These are phyloP conservation scores for Psittacula cyanocephala DNA, from an alignment of 2,113 vertebrate genomes.

Conservation along the genomic window DNA sequence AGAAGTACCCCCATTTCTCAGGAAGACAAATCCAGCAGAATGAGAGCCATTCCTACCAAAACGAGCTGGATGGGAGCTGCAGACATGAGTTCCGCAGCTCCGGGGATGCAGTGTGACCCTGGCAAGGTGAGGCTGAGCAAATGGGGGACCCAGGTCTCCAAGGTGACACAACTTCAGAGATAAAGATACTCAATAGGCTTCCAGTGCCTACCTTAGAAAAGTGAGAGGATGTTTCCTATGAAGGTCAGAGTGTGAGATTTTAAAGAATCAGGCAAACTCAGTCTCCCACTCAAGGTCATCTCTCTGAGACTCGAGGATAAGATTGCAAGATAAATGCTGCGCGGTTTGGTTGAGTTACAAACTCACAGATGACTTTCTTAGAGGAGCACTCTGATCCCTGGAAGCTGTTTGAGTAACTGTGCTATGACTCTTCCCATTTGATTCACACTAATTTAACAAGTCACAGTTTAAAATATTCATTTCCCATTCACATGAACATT, in stretches of 20 bases:
- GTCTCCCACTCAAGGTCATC: not conserved
- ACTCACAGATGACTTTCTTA: not conserved
- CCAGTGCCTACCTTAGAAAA: not conserved
- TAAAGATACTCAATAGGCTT: not conserved
- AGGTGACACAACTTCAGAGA: not conserved
- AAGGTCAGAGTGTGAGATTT: not conserved
- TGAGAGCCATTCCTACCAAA: not conserved
- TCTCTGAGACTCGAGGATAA: not conserved
- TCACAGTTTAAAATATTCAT: not conserved
- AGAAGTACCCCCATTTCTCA: not conserved
- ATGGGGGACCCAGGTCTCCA: not conserved
- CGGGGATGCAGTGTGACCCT: fast-evolving
- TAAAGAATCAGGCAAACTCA: not conserved
- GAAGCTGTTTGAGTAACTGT: not conserved
- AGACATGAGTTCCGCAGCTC: not conserved
- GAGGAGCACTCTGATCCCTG: not conserved
- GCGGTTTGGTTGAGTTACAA: not conserved
- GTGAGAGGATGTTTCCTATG: not conserved
- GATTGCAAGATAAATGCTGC: not conserved
- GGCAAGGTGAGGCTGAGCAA: not conserved
- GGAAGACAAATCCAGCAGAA: not conserved
- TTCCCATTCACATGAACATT: not conserved
- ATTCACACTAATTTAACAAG: not conserved
- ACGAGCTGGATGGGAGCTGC: not conserved
- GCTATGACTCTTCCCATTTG: not conserved